Evolutionary conservation across 2,888 invertebrate genomes (phyloP).

Genomic region (Pseudococcus longispinus): DNA sequence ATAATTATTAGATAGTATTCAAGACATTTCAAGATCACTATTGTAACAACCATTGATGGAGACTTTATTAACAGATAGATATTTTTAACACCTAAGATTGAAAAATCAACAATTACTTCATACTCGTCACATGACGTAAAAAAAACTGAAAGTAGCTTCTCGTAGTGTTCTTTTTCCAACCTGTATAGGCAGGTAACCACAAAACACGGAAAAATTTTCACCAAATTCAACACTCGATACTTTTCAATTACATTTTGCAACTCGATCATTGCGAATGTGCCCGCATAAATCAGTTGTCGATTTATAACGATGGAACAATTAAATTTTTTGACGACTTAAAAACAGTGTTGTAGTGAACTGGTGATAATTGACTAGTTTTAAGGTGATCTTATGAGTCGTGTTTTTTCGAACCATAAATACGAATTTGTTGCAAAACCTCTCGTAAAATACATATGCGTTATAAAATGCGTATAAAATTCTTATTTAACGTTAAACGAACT

Average conservation of each 20-base stretch:
- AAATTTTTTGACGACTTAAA: background rate
- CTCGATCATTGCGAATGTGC: background rate
- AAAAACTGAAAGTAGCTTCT: background rate
- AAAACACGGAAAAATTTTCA: background rate
- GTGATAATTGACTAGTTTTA: background rate
- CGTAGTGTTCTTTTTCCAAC: background rate
- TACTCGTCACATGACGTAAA: background rate
- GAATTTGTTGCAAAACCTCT: background rate
- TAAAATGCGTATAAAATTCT: background rate
- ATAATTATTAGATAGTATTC: background rate
- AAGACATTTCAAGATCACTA: background rate
- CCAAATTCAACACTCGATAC: background rate
- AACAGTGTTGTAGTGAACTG: background rate
- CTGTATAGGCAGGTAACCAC: background rate
- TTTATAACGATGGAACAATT: background rate
- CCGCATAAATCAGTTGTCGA: background rate
- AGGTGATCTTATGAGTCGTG: background rate
- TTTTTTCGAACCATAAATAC: background rate
- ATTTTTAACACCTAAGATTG: conserved; percentile 30
- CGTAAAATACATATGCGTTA: background rate
- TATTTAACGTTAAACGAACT: background rate
- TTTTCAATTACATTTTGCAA: background rate
- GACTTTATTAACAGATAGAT: background rate
- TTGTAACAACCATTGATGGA: background rate
- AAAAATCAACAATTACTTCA: conserved; percentile 25